Evolutionary conservation across 2,113 vertebrate genomes (phyloP).

Genomic region (Lontra canadensis): DNA sequence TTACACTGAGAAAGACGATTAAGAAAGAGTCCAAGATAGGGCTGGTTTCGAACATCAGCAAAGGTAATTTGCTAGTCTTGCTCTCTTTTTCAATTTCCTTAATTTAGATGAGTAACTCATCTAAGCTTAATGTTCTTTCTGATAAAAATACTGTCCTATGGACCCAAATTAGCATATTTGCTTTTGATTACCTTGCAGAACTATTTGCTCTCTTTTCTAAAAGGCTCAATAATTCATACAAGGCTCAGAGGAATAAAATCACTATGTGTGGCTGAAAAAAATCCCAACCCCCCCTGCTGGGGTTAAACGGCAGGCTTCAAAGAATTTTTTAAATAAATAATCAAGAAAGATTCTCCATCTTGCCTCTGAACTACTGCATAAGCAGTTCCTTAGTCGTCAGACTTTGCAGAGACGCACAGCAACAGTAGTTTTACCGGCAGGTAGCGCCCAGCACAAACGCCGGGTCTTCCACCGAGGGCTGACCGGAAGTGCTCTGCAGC

Average conservation of each 20-base stretch:
- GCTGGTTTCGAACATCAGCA: not conserved
- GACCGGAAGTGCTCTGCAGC: not conserved
- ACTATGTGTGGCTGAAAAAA: constrained; percentile 48
- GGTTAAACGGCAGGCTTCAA: constrained; percentile 68
- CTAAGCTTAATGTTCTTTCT: constrained; percentile 56
- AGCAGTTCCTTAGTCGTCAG: not conserved
- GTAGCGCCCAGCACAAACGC: not conserved
- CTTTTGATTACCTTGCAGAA: constrained; percentile 73
- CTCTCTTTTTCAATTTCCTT: constrained; percentile 24
- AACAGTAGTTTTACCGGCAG: not conserved
- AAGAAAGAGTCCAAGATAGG: constrained; percentile 63
- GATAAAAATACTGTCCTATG: constrained; percentile 61
- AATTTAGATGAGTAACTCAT: constrained; percentile 68
- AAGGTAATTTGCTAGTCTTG: constrained; percentile 58
- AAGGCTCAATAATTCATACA: constrained; percentile 67
- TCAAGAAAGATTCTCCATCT: constrained; percentile 37
- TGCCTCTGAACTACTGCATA: constrained; percentile 39
- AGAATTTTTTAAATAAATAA: constrained; percentile 70
- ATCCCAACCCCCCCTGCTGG: not conserved
- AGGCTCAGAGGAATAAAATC: constrained; percentile 56
- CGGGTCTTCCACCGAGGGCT: not conserved
- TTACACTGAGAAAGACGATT: constrained; percentile 66
- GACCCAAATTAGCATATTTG: constrained; percentile 67
- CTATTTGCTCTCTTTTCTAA: constrained; percentile 65
- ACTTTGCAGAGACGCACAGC: not conserved